A percentile compares a stretch with the other conserved stretches of the same genome.
Evolutionary conservation across 2,797 vertebrate species (phyloP).

Genomic region (Tiaroga cobitis): DNA sequence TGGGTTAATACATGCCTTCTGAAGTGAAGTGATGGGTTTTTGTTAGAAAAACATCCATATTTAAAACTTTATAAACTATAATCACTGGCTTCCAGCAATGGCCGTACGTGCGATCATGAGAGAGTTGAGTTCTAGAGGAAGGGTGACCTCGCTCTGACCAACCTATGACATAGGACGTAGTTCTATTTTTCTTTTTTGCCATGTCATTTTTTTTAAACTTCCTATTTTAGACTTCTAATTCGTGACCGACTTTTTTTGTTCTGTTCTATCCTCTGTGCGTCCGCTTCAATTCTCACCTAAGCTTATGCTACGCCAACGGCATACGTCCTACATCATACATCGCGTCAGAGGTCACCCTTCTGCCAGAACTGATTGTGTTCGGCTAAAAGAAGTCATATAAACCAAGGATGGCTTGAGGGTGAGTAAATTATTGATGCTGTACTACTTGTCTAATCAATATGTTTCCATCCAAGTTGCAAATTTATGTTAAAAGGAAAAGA

Average conservation of each 20-base stretch:
- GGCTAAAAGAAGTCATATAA: neutral
- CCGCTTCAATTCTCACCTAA: neutral
- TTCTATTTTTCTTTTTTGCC: too few relatives aligned
- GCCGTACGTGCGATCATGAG: too few relatives aligned
- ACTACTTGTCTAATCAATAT: neutral
- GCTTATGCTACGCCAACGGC: neutral
- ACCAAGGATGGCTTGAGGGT: neutral
- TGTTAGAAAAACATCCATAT: too few relatives aligned
- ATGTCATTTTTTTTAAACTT: neutral
- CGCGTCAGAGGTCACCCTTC: neutral
- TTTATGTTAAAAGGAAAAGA: neutral
- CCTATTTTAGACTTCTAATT: neutral
- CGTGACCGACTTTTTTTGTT: neutral
- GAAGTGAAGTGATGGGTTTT: too few relatives aligned
- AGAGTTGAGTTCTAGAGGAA: too few relatives aligned
- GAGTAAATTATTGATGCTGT: neutral
- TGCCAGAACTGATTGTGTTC: neutral
- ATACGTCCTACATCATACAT: neutral
- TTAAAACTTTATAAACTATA: too few relatives aligned
- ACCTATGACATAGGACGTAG: too few relatives aligned
- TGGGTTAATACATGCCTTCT: too few relatives aligned
- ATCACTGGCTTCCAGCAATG: too few relatives aligned
- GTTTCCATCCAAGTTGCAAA: neutral
- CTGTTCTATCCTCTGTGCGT: neutral
- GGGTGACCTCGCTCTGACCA: too few relatives aligned